Percentiles rank a stretch among this genome's conserved stretches.
phyloP scores from a whole-genome alignment of 2,797 vertebrate genomes.

The Danio jaintianensis region DNA sequence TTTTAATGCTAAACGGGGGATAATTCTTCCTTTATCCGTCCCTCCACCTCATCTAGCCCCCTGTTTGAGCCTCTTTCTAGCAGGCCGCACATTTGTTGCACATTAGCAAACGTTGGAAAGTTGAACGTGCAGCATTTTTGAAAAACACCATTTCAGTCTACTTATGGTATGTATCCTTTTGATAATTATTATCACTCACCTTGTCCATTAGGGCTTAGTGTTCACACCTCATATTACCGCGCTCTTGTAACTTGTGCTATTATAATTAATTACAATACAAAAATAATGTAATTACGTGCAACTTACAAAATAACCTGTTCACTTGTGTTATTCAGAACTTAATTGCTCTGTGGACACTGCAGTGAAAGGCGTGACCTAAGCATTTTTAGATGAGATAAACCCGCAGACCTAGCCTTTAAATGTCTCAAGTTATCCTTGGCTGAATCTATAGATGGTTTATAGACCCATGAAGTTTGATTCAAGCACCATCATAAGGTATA shows the following conservation, averaged over 20 bases:
- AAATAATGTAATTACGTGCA: background rate
- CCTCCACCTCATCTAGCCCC: conserved; percentile 48
- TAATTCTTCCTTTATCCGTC: conserved; percentile 85
- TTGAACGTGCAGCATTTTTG: conserved; percentile 1
- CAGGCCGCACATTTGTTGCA: conserved; percentile 71
- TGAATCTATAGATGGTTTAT: background rate
- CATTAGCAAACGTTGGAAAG: conserved; percentile 56
- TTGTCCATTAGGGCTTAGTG: background rate
- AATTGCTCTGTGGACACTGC: conserved; percentile 1
- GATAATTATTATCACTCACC: background rate
- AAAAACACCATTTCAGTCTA: background rate
- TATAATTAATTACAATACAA: conserved; percentile 19
- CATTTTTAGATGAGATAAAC: background rate
- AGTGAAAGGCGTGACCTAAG: background rate
- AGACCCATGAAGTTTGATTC: background rate
- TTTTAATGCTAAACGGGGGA: conserved; percentile 82
- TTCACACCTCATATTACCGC: background rate
- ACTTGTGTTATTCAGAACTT: background rate
- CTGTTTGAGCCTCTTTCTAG: conserved; percentile 54
- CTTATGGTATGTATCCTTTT: background rate
- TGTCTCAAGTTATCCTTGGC: background rate
- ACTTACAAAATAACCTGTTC: background rate
- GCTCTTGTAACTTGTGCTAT: background rate
- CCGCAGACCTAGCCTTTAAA: background rate
- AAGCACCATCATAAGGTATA: background rate